Conservation (phyloP, 1,140 invertebrate genomes). For the Dendroctonus ponderosae region DNA sequence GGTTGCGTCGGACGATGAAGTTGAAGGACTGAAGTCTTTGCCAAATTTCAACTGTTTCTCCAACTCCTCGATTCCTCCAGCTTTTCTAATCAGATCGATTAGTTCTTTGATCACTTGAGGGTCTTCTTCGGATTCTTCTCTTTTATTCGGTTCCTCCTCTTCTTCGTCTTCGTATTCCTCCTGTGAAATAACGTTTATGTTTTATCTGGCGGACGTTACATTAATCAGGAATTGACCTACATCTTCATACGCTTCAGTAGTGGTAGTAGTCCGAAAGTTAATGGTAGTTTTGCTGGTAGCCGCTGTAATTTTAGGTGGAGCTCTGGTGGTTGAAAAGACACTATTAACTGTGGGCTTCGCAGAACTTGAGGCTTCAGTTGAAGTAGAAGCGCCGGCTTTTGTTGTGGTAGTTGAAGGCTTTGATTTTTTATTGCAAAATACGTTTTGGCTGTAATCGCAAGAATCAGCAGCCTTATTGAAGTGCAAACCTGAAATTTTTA, state of each 20-base stretch:
- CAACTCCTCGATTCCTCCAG: conserved; percentile 75
- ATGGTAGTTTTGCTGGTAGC: conserved; percentile 49
- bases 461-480: conserved; percentile 91
- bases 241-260: conserved; percentile 39
- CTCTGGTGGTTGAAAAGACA: conserved; percentile 45
- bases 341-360: conserved; percentile 16
- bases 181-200: background rate
- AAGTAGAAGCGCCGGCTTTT: conserved; percentile 49
- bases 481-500: conserved; percentile 63
- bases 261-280: conserved; percentile 43
- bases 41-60: conserved; percentile 71
- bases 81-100: conserved; percentile 80
- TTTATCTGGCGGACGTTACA: background rate
- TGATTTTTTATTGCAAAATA: conserved; percentile 68
- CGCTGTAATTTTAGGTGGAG: conserved; percentile 47
- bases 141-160: conserved; percentile 51
- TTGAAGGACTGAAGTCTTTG: conserved; percentile 50
- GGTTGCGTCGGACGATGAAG: conserved; percentile 45
- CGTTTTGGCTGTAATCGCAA: conserved; percentile 88
- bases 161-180: conserved; percentile 63
- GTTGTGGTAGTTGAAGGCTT: conserved; percentile 51
- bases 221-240: background rate
- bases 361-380: conserved; percentile 20
- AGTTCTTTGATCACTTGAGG: conserved; percentile 81
- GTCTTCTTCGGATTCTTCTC: conserved; percentile 63